Evolutionary conservation across 2,113 vertebrate genomes (phyloP).

Genomic region (Piprites chloris): DNA sequence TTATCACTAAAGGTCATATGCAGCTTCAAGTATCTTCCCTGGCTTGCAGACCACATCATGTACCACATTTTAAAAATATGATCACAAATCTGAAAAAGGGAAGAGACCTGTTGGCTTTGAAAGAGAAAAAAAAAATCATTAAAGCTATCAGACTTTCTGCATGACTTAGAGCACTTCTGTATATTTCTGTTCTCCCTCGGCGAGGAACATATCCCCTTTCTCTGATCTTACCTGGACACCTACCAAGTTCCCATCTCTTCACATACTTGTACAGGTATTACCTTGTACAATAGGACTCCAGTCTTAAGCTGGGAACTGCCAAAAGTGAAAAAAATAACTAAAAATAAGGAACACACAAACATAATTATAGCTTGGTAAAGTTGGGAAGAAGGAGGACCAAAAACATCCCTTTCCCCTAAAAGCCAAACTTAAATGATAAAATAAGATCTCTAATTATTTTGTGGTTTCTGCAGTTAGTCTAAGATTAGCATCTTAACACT

Average conservation of each 20-base stretch:
- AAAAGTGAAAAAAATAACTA: slow-evolving; percentile 20
- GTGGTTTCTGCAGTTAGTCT: neutral
- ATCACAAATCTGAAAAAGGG: neutral
- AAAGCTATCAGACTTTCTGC: neutral
- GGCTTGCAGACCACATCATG: neutral
- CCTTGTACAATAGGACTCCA: neutral
- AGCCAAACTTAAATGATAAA: neutral
- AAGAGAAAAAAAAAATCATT: neutral
- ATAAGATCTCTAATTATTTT: neutral
- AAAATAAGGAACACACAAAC: neutral
- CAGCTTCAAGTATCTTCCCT: neutral
- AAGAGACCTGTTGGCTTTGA: neutral
- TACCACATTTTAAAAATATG: neutral
- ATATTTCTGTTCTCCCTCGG: neutral
- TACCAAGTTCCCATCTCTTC: slow-evolving; percentile 27
- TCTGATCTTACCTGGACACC: slow-evolving; percentile 12
- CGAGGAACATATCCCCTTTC: neutral
- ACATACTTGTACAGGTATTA: neutral
- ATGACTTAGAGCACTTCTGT: neutral
- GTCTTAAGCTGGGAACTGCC: slow-evolving; percentile 5
- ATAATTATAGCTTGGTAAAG: neutral
- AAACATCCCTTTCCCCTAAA: neutral
- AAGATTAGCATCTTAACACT: neutral
- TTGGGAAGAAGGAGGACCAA: neutral
- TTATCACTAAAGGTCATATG: neutral